phyloP scores from a whole-genome alignment of 2,113 vertebrate species.

The human (Homo sapiens) region DNA sequence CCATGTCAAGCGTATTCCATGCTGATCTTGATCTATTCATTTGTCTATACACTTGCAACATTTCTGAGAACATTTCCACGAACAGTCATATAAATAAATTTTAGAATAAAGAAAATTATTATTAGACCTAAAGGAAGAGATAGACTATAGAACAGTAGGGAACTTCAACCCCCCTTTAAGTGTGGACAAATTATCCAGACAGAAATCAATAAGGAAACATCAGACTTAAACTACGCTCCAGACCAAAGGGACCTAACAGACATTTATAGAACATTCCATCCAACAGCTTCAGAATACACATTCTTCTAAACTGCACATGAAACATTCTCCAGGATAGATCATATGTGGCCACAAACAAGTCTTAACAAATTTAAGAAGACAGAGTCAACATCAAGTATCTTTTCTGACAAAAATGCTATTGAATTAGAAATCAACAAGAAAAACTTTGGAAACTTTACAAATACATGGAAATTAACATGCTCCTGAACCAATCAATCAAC shows the following conservation, averaged over 20 bases:
- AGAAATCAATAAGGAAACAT: neutral
- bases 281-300: neutral
- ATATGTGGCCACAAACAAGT: neutral
- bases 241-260: neutral
- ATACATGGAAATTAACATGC: neutral
- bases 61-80: neutral
- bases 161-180: neutral
- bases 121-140: neutral
- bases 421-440: neutral
- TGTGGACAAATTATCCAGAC: neutral
- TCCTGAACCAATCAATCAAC: neutral
- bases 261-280: neutral
- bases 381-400: neutral
- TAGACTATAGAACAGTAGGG: neutral
- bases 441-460: neutral
- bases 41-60: neutral
- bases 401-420: neutral
- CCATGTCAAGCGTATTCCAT: neutral
- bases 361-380: neutral
- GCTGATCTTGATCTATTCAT: neutral
- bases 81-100: neutral
- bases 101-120: neutral
- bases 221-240: neutral
- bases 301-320: neutral
- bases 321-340: neutral